A percentile compares a stretch with the other conserved stretches of the same genome.
Conservation (phyloP, 1,140 invertebrate genomes). For the Dreissena polymorpha region DNA sequence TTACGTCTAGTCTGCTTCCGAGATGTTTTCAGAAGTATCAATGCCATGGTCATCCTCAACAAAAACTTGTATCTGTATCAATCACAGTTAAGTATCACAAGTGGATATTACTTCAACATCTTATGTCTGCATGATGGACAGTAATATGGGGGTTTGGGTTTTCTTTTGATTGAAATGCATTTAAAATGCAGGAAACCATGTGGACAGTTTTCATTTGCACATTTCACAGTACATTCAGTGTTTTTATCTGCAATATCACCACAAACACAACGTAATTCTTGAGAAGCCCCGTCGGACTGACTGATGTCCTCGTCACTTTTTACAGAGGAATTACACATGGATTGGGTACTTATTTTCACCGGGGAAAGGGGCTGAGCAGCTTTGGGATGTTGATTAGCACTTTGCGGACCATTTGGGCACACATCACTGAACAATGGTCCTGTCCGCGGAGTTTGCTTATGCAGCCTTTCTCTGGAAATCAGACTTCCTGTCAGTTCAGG, state of each 20-base stretch:
- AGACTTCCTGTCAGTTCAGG: too few species aligned
- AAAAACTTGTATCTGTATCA: too few species aligned
- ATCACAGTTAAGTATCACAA: too few species aligned
- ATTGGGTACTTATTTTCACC: neutral
- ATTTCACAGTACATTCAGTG: neutral
- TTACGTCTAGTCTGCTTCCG: too few species aligned
- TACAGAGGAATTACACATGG: too few species aligned
- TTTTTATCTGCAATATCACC: neutral
- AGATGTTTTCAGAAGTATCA: too few species aligned
- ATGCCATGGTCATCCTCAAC: too few species aligned
- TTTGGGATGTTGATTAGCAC: neutral
- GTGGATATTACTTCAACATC: too few species aligned
- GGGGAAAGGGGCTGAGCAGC: neutral
- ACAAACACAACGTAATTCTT: constrained; percentile 3
- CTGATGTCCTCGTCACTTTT: too few species aligned
- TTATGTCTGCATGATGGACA: neutral
- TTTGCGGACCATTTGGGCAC: constrained; percentile 30
- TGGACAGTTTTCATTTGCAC: constrained; percentile 21
- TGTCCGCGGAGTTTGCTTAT: too few species aligned
- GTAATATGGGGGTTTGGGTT: neutral
- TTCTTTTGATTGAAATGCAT: neutral
- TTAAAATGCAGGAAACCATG: neutral
- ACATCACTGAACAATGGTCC: neutral
- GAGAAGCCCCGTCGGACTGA: neutral
- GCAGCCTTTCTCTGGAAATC: too few species aligned